Percentiles rank a stretch among this genome's conserved stretches.
These are phyloP conservation scores for Gasterosteus aculeatus DNA, from an alignment of 2,113 vertebrate species.

Conservation along the genomic window DNA sequence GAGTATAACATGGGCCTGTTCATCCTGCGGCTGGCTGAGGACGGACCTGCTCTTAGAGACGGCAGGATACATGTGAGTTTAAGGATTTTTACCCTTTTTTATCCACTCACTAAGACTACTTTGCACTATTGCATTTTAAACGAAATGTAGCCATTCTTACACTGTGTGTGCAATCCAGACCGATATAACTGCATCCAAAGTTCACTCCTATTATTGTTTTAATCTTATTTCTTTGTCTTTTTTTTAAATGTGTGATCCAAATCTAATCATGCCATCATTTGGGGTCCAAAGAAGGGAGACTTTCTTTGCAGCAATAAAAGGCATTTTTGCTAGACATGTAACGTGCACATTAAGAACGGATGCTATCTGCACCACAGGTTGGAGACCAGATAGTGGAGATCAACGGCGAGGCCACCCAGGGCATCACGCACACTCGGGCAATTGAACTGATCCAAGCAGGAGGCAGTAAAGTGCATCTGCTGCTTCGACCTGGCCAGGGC, in stretches of 20 bases:
- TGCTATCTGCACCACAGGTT: slow-evolving; percentile 80
- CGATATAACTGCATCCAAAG: neutral
- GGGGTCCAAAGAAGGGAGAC: neutral
- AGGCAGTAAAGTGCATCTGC: slow-evolving; percentile 92
- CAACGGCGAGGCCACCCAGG: slow-evolving; percentile 96
- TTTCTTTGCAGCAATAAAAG: neutral
- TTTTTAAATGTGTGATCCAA: neutral
- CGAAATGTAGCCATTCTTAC: neutral
- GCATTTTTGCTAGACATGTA: neutral
- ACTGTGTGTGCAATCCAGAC: neutral
- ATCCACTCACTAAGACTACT: neutral
- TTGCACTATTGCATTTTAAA: neutral
- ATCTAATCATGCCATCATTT: neutral
- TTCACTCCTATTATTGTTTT: neutral
- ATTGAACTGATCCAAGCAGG: slow-evolving; percentile 98
- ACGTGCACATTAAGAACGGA: neutral
- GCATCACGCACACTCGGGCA: slow-evolving; percentile 96
- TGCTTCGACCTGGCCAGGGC: slow-evolving; percentile 92
- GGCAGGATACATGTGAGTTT: slow-evolving; percentile 91
- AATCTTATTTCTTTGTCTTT: neutral
- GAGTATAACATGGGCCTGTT: slow-evolving; percentile 99
- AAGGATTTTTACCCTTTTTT: neutral
- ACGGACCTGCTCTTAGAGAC: slow-evolving; percentile 91
- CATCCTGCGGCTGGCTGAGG: slow-evolving; percentile 95
- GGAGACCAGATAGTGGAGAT: slow-evolving; percentile 99